These are phyloP conservation scores for Siderastrea radians DNA, from an alignment of 92 coral and sea anemone species.

Conservation along the genomic window DNA sequence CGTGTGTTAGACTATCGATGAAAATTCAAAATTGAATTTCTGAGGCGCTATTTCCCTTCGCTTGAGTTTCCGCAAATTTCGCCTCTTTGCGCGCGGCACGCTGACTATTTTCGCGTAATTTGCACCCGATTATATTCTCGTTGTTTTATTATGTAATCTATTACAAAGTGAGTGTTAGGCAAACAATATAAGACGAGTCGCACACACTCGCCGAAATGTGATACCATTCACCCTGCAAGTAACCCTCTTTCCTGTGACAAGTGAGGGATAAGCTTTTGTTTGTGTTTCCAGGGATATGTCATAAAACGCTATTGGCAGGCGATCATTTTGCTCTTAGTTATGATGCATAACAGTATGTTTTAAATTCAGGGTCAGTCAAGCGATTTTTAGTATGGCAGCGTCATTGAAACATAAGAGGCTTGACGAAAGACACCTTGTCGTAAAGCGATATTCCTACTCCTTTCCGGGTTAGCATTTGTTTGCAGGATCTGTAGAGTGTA, in stretches of 20 bases:
- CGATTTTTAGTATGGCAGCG: neutral
- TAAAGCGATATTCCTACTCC: neutral
- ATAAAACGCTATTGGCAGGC: neutral
- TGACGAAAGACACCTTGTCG: neutral
- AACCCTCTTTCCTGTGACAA: constrained; percentile 27
- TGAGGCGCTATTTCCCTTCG: neutral
- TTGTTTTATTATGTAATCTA: constrained; percentile 33
- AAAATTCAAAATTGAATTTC: constrained; percentile 4
- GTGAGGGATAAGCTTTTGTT: constrained; percentile 4
- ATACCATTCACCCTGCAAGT: neutral
- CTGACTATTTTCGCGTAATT: constrained; percentile 25
- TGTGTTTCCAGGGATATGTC: neutral
- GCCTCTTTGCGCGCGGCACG: constrained; percentile 5
- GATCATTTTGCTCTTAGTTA: neutral
- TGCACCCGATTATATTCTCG: constrained; percentile 19
- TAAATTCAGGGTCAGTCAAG: neutral
- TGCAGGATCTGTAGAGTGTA: neutral
- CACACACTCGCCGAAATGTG: neutral
- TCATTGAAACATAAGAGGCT: constrained; percentile 26
- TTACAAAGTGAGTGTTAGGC: constrained; percentile 47
- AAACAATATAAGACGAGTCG: constrained; percentile 16
- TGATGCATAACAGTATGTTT: neutral
- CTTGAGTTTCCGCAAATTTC: neutral
- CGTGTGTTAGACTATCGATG: neutral
- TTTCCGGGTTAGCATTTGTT: neutral